Conservation (phyloP, 2,113 vertebrate genomes). For the Chloropsis hardwickii region DNA sequence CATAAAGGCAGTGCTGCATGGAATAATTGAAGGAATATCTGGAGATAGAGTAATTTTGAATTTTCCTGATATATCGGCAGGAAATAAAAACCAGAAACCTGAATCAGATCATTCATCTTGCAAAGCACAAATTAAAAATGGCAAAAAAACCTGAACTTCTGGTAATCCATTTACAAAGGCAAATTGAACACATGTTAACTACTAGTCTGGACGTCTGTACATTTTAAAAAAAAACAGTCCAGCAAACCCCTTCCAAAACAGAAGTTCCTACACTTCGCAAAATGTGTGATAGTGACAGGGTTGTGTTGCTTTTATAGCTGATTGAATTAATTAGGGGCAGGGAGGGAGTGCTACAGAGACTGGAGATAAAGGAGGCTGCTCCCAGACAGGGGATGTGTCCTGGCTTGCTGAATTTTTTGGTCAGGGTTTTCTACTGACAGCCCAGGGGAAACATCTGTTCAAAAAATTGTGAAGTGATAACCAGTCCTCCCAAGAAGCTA, state of each 20-base stretch:
- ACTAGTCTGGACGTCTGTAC: not conserved
- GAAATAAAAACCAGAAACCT: slow-evolving; percentile 34
- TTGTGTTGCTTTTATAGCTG: not conserved
- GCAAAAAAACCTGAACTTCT: slow-evolving; percentile 26
- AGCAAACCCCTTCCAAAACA: not conserved
- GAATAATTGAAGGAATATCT: slow-evolving; percentile 8
- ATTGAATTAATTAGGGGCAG: not conserved
- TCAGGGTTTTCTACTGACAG: not conserved
- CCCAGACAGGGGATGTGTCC: not conserved
- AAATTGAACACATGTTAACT: slow-evolving; percentile 20
- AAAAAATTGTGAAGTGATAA: slow-evolving; percentile 2
- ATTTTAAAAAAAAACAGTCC: not conserved
- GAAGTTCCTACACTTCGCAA: not conserved
- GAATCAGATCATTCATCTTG: slow-evolving; percentile 30
- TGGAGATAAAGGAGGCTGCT: not conserved
- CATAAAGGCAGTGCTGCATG: not conserved
- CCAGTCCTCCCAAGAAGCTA: slow-evolving; percentile 15
- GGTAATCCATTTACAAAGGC: slow-evolving; percentile 38
- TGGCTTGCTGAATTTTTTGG: not conserved
- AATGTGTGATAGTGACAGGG: accelerated
- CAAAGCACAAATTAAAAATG: slow-evolving; percentile 35
- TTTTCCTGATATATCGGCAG: not conserved
- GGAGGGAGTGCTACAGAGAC: not conserved
- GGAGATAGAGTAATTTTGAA: not conserved
- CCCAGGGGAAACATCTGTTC: slow-evolving; percentile 39